phyloP scores from a whole-genome alignment of 2,888 invertebrate genomes.

The Pogonocherus hispidulus region DNA sequence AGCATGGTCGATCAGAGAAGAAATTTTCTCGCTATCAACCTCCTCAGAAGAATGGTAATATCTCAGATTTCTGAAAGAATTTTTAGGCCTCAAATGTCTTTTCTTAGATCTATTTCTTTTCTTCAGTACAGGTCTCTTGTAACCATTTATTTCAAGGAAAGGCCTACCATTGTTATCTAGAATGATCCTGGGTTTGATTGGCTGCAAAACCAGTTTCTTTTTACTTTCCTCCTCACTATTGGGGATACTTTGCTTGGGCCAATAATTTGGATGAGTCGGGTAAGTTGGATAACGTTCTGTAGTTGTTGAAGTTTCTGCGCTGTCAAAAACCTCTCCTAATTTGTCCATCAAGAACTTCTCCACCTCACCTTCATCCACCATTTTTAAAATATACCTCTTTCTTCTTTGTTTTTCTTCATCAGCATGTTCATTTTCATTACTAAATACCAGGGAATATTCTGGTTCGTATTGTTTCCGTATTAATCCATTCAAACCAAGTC shows the following conservation, averaged over 20 bases:
- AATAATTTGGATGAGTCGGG: slow-evolving; percentile 7
- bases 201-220: slow-evolving; percentile 54
- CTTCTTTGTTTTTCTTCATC: slow-evolving; percentile 42
- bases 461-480: slow-evolving; percentile 39
- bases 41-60: slow-evolving; percentile 51
- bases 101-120: background rate
- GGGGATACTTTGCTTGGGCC: background rate
- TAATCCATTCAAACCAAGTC: background rate
- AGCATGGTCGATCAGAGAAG: slow-evolving; percentile 57
- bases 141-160: slow-evolving; percentile 60
- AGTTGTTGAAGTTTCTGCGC: slow-evolving; percentile 8
- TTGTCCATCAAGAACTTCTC: slow-evolving; percentile 60
- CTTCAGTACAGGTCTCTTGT: slow-evolving; percentile 56
- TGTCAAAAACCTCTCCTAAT: slow-evolving; percentile 49
- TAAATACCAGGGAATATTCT: slow-evolving; percentile 44
- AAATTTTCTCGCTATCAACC: slow-evolving; percentile 55
- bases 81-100: background rate
- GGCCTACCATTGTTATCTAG: slow-evolving; percentile 61
- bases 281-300: background rate
- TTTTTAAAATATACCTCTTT: slow-evolving; percentile 60
- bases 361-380: slow-evolving; percentile 62
- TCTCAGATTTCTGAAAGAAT: background rate
- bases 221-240: background rate
- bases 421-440: background rate
- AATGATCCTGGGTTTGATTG: slow-evolving; percentile 59